Conservation (phyloP, 92 coral and sea anemone species). For the Palythoa grandis region DNA sequence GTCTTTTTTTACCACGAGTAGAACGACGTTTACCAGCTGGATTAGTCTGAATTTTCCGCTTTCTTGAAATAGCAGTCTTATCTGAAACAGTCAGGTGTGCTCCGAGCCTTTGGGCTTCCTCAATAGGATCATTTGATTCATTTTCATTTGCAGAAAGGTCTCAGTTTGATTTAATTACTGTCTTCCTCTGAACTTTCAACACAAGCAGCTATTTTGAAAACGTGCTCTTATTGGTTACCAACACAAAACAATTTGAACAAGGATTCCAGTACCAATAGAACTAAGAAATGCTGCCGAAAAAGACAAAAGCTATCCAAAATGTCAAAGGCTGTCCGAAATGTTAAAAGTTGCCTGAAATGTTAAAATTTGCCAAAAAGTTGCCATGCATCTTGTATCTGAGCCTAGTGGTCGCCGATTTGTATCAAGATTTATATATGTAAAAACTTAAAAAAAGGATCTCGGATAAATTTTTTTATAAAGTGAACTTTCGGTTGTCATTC, state of each 20-base stretch:
- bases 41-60: background rate
- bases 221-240: background rate
- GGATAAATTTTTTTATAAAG: no score
- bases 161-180: background rate
- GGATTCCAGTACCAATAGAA: background rate
- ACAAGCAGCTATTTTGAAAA: background rate
- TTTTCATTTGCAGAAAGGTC: no score
- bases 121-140: no score
- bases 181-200: background rate
- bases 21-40: background rate
- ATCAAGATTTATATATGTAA: no score
- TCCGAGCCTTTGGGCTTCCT: no score
- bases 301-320: no score
- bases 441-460: no score
- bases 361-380: background rate
- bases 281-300: no score
- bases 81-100: no score
- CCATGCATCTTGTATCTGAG: background rate
- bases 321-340: background rate
- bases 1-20: background rate
- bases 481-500: no score
- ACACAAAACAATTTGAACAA: background rate
- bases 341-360: background rate
- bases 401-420: no score
- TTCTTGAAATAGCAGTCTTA: no score